phyloP scores from a whole-genome alignment of 2,888 invertebrate species.

The Shargacucullia verbasci region DNA sequence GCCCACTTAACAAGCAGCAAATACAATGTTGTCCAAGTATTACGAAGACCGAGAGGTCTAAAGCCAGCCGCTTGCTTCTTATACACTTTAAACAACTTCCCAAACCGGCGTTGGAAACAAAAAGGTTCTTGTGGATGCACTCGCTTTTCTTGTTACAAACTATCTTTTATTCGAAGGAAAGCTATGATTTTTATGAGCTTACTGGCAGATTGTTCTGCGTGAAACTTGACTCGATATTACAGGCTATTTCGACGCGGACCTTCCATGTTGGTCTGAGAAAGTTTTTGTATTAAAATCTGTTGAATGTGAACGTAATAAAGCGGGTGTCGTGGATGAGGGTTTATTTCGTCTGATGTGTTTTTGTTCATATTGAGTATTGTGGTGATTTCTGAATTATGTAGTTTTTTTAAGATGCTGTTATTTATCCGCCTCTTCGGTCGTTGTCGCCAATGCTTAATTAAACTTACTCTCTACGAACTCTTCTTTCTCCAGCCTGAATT shows the following conservation, averaged over 20 bases:
- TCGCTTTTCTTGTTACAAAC: constrained; percentile 44
- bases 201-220: constrained; percentile 40
- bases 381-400: too few species aligned
- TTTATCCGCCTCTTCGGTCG: constrained; percentile 4
- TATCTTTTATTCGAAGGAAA: constrained; percentile 33
- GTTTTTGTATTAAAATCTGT: constrained; percentile 50
- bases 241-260: constrained; percentile 23
- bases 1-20: constrained; percentile 56
- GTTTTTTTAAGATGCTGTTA: constrained; percentile 7
- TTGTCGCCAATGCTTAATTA: constrained; percentile 42
- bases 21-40: constrained; percentile 61
- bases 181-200: constrained; percentile 53
- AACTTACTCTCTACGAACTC: constrained; percentile 66
- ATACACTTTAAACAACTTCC: constrained; percentile 62
- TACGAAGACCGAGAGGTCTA: constrained; percentile 40
- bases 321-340: constrained; percentile 15
- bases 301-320: constrained; percentile 31
- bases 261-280: constrained; percentile 8
- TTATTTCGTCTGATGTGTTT: constrained; percentile 5
- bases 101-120: constrained; percentile 53
- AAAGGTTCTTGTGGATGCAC: constrained; percentile 52
- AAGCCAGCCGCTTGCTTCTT: constrained; percentile 53
- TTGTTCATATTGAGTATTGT: too few species aligned
- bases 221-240: constrained; percentile 43
- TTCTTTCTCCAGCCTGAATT: constrained; percentile 68